A percentile compares a stretch with the other conserved stretches of the same genome.
phyloP scores from a whole-genome alignment of 2,888 invertebrate genomes.

The Dasysyrphus tricinctus region DNA sequence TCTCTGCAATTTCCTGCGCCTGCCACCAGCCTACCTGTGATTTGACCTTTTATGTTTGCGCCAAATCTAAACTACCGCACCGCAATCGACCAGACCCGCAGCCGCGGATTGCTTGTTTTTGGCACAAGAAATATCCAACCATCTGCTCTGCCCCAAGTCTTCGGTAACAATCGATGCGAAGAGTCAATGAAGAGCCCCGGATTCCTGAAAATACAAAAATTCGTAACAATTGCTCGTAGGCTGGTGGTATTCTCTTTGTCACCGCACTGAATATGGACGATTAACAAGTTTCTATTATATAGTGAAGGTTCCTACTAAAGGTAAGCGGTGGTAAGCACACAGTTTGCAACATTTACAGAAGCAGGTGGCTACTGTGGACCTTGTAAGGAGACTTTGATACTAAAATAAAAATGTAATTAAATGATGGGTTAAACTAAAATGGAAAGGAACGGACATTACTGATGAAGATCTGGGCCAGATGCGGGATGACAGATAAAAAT shows the following conservation, averaged over 20 bases:
- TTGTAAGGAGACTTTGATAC: not conserved
- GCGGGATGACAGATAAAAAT: conserved; percentile 25
- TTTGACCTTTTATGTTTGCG: conserved; percentile 75
- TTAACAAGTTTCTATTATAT: conserved; percentile 7
- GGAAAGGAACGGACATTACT: conserved; percentile 43
- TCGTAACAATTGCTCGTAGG: conserved; percentile 67
- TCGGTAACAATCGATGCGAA: conserved; percentile 52
- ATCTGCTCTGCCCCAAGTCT: conserved; percentile 31
- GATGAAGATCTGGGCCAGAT: conserved; percentile 32
- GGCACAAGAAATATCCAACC: conserved; percentile 46
- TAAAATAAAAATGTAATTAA: conserved; percentile 51
- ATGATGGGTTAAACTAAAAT: conserved; percentile 42
- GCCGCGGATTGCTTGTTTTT: conserved; percentile 46
- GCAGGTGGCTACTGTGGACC: conserved; percentile 56
- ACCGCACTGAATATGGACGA: conserved; percentile 27
- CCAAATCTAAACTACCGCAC: conserved; percentile 52
- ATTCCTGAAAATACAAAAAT: conserved; percentile 61
- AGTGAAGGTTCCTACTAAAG: conserved; percentile 29
- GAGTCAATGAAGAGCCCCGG: conserved; percentile 59
- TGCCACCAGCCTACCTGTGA: conserved; percentile 37
- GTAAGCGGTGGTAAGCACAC: not conserved
- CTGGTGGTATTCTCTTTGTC: conserved; percentile 61
- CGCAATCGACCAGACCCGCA: conserved; percentile 25
- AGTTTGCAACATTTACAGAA: not conserved
- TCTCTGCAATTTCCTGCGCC: conserved; percentile 18